Evolutionary conservation across 2,888 invertebrate species (phyloP), one percentile per base, ranked within the genome.

Genomic region (Melolontha melolontha): DNA sequence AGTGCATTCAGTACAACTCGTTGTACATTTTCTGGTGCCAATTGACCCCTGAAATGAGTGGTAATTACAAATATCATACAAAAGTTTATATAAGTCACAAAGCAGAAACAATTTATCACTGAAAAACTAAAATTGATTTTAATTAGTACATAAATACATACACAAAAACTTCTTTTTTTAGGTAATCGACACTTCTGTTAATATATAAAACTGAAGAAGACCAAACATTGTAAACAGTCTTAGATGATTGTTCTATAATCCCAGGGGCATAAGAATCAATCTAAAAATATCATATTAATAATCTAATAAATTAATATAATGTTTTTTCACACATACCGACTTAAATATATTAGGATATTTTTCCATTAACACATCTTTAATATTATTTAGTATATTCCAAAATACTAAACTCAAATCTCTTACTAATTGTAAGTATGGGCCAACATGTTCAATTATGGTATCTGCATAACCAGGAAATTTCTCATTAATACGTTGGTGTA

Each of bases 101-200:
- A n/a, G n/a, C n/a, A n/a, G n/a, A n/a, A n/a, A n/a, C n/a, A n/a
- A n/a, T n/a, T n/a, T n/a, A n/a, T n/a, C n/a, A 4, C 14, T 47
- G 47, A 39, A 14, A 27, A 49, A 51, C 44, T 27, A 16, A 47
- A 47, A 34, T 34, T 1, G 27, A 50, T 49, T 5, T 49, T 16
- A 29, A 52, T 44, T 12, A 1, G 14, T 7, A 49, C 10, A 50
- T 27, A 14, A 70, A 76, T 78, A 91, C 93, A 91, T 85, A 93
- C 93, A 92, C 86, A 84, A 93, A 92, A 66, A 93, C 90, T 85
- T 92, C 91, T 64, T 89, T 90, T 79, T 87, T 89, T 78, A 92
- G 84, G 84, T 91, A 91, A 70, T 88, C 86, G 8, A 86, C 80
- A 5, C 87, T 84, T 41, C 85, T 79, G 73, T 85, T 83, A 74